Conservation (phyloP, 2,113 vertebrate species). For the Sula dactylatra region DNA sequence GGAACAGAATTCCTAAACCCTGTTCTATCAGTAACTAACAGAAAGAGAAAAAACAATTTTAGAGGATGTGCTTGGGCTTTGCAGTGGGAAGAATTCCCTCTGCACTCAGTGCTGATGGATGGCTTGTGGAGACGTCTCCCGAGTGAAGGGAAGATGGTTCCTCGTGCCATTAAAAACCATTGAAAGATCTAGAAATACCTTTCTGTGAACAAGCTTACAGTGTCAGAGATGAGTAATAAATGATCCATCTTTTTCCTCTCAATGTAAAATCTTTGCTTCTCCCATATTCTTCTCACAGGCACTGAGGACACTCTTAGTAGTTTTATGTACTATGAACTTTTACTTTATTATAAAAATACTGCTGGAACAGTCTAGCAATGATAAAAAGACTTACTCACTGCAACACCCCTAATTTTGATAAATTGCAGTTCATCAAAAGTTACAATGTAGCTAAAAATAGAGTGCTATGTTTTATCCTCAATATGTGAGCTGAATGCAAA, state of each 20-base stretch:
- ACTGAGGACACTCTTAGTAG: neutral
- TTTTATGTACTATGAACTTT: slow-evolving; percentile 27
- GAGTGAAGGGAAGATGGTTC: neutral
- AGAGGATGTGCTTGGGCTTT: neutral
- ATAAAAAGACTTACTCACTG: slow-evolving; percentile 2
- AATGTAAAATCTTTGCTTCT: neutral
- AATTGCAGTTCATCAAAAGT: neutral
- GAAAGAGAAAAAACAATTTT: neutral
- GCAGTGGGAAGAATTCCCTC: neutral
- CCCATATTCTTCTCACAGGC: neutral
- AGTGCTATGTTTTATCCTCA: neutral
- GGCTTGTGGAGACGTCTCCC: neutral
- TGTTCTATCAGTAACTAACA: neutral
- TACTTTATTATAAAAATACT: slow-evolving; percentile 17
- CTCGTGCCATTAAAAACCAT: neutral
- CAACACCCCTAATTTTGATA: slow-evolving; percentile 27
- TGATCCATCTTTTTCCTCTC: neutral
- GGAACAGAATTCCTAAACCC: neutral
- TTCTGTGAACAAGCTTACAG: neutral
- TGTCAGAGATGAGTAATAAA: neutral
- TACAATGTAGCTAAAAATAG: slow-evolving; percentile 5
- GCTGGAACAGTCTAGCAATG: neutral
- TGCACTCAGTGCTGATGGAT: neutral
- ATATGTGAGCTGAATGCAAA: neutral
- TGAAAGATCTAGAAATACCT: neutral